phyloP scores from a whole-genome alignment of 37 sponge, comb jelly and placozoan genomes.

The Aplysina aerophoba region DNA sequence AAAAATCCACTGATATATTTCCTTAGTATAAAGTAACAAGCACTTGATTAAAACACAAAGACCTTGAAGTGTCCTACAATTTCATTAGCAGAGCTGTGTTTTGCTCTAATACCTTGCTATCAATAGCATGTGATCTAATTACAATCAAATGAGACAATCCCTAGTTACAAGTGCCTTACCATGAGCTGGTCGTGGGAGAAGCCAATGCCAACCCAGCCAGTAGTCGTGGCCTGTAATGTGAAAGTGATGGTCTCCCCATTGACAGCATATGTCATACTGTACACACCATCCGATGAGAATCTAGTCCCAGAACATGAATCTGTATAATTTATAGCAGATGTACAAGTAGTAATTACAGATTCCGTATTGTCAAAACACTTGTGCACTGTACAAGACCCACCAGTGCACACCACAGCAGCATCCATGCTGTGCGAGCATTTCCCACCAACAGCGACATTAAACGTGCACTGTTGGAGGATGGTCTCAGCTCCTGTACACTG shows the following conservation, averaged over 20 bases:
- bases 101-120: too few species aligned
- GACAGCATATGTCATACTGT: not conserved
- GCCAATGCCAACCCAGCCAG: conserved; percentile 24
- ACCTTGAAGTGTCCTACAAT: too few species aligned
- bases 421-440: conserved; percentile 1
- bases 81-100: too few species aligned
- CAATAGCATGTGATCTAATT: too few species aligned
- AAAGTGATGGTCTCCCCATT: not conserved
- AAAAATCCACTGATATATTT: too few species aligned
- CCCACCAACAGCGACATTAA: not conserved
- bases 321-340: too few species aligned
- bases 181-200: not conserved
- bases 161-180: not conserved
- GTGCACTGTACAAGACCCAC: not conserved
- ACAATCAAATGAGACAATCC: too few species aligned
- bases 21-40: too few species aligned
- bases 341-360: too few species aligned
- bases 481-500: not conserved
- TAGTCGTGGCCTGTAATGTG: not conserved
- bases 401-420: conserved; percentile 7
- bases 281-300: not conserved
- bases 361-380: too few species aligned
- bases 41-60: too few species aligned
- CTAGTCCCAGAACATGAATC: too few species aligned
- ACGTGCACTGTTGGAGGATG: not conserved